Percentiles rank a stretch among this genome's conserved stretches.
Conservation (phyloP, 2,113 vertebrate species). For the Sturnira hondurensis region DNA sequence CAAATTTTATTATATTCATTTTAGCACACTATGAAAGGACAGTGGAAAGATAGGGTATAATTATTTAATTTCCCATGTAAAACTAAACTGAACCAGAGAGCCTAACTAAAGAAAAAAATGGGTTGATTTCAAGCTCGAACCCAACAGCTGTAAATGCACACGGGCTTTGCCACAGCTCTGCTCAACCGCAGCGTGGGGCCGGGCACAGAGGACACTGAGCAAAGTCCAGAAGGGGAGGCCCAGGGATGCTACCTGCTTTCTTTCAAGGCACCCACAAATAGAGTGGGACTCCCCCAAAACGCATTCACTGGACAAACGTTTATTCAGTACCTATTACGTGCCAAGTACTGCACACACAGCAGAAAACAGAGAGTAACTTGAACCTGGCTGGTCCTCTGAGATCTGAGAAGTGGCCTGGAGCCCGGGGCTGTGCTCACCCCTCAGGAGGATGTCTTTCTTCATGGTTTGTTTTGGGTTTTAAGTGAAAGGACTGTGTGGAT, state of each 20-base stretch:
- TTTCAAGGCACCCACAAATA: neutral
- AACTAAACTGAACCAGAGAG: conserved; percentile 18
- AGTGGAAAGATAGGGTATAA: neutral
- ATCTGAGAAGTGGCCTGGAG: neutral
- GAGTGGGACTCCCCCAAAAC: neutral
- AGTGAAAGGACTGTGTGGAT: neutral
- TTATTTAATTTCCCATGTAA: neutral
- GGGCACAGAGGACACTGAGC: neutral
- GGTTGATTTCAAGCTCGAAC: neutral
- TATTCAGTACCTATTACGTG: neutral
- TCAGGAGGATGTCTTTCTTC: neutral
- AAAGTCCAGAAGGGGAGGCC: neutral
- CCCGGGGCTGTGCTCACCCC: neutral
- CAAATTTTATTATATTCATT: neutral
- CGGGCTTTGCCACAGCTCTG: neutral
- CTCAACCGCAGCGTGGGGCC: neutral
- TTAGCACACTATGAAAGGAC: neutral
- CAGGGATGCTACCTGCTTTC: neutral
- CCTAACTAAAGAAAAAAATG: neutral
- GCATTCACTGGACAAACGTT: neutral
- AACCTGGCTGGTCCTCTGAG: neutral
- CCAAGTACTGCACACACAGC: neutral
- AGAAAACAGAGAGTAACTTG: neutral
- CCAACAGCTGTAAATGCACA: neutral
- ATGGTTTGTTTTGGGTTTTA: neutral